Percentiles rank a stretch among this genome's conserved stretches.
These are phyloP conservation scores for Macrochelys suwanniensis DNA, from an alignment of 2,797 vertebrate species.

Conservation along the genomic window DNA sequence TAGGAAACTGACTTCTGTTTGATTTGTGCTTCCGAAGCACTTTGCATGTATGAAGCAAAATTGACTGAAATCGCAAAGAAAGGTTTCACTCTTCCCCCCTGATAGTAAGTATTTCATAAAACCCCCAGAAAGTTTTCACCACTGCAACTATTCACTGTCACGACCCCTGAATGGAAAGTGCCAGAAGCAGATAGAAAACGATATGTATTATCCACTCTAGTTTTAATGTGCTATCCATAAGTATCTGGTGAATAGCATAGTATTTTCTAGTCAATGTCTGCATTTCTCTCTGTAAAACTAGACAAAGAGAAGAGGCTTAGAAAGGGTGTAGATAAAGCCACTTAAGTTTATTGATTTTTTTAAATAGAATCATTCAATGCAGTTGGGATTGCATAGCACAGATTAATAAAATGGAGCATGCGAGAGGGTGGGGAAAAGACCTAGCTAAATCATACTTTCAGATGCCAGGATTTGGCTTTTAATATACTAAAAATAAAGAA, in stretches of 20 bases:
- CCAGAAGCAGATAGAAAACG: conserved; percentile 7
- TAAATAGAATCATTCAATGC: conserved; percentile 9
- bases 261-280: neutral
- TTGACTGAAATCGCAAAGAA: neutral
- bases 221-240: neutral
- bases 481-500: neutral
- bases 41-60: neutral
- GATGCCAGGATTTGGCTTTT: neutral
- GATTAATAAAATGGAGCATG: neutral
- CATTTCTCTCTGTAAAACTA: conserved; percentile 1
- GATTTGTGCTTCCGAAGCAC: neutral
- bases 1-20: neutral
- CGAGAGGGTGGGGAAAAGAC: neutral
- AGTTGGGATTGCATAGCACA: neutral
- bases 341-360: conserved; percentile 13
- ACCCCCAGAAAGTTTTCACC: neutral
- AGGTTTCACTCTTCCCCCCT: neutral
- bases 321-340: conserved; percentile 40
- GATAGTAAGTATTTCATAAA: conserved; percentile 15
- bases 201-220: neutral
- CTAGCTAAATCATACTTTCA: neutral
- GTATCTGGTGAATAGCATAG: conserved; percentile 2
- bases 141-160: conserved; percentile 10
- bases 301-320: conserved; percentile 50
- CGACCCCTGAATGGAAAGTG: neutral